A percentile compares a stretch with the other conserved stretches of the same genome.
These are phyloP conservation scores for Eupeodes luniger DNA, from an alignment of 2,888 invertebrate species.

Conservation along the genomic window DNA sequence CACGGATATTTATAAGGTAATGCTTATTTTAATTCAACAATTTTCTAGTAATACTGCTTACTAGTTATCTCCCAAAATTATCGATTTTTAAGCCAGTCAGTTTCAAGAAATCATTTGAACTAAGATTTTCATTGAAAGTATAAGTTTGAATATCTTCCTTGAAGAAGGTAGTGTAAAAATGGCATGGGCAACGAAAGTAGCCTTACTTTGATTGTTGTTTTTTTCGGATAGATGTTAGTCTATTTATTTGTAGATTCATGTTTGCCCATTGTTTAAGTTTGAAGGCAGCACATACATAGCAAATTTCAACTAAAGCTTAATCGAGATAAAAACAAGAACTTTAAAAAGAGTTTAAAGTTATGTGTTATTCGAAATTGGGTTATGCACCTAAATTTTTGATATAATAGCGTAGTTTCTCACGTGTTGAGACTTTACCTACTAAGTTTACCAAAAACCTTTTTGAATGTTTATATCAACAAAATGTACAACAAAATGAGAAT, in stretches of 20 bases:
- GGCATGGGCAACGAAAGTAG: no score
- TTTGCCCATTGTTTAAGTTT: background rate
- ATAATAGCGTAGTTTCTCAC: conserved; percentile 2
- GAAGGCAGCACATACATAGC: background rate
- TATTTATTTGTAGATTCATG: background rate
- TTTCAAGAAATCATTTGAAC: no score
- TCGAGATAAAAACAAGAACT: background rate
- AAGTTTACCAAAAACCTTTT: no score
- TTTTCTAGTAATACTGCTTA: background rate
- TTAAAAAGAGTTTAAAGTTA: conserved; percentile 26
- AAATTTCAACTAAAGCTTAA: background rate
- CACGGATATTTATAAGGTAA: conserved; percentile 78
- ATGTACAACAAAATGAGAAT: no score
- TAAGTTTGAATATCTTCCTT: no score
- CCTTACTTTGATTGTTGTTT: no score
- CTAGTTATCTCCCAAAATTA: no score
- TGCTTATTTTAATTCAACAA: background rate
- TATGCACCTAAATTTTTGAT: conserved; percentile 29
- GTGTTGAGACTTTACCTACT: no score
- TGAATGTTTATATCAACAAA: no score
- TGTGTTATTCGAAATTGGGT: conserved; percentile 17
- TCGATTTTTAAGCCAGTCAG: no score
- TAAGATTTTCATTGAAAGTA: no score
- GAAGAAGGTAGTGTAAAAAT: no score
- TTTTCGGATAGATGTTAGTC: background rate